Percentiles rank a stretch among this genome's conserved stretches.
Conservation (phyloP, 2,888 invertebrate species). For the Eilema griseolum region DNA sequence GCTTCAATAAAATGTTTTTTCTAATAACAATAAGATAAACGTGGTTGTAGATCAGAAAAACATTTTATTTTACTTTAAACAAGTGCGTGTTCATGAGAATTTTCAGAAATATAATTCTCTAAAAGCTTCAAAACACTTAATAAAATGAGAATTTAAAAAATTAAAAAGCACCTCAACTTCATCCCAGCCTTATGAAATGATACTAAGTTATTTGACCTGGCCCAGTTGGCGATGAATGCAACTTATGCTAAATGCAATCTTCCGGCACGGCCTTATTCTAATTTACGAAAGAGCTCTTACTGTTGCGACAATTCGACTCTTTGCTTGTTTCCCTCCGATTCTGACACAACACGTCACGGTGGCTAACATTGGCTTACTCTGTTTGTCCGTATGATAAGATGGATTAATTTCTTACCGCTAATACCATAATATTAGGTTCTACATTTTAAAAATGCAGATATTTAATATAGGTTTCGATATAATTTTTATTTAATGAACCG, state of each 20-base stretch:
- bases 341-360: constrained; percentile 60
- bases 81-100: too few relatives aligned
- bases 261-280: constrained; percentile 25
- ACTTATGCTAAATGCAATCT: constrained; percentile 25
- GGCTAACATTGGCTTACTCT: constrained; percentile 49
- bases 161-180: background rate
- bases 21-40: too few relatives aligned
- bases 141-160: background rate
- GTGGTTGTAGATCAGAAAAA: too few relatives aligned
- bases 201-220: background rate
- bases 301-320: constrained; percentile 39
- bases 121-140: too few relatives aligned
- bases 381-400: constrained; percentile 6
- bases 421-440: background rate
- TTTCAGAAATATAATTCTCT: too few relatives aligned
- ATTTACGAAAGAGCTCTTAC: constrained; percentile 31
- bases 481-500: too few relatives aligned
- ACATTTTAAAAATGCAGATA: too few relatives aligned
- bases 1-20: too few relatives aligned
- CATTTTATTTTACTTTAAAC: too few relatives aligned
- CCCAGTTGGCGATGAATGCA: background rate
- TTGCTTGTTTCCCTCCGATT: constrained; percentile 44
- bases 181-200: background rate
- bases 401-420: constrained; percentile 51
- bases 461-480: too few relatives aligned